phyloP scores from a whole-genome alignment of 2,797 vertebrate genomes.

The Margarornis squamiger region DNA sequence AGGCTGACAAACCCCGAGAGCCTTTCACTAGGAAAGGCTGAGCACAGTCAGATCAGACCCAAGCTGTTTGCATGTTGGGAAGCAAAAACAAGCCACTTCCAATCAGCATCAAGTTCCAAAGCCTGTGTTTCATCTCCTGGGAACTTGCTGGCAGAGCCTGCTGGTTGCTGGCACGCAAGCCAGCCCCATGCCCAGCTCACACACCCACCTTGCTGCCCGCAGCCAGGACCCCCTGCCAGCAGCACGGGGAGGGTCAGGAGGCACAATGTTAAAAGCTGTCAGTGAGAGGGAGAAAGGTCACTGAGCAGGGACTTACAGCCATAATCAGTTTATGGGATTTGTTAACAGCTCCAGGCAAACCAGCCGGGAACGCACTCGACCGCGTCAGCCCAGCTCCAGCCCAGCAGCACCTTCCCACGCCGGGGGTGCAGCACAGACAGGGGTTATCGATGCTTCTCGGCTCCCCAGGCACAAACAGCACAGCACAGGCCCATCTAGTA shows the following conservation, averaged over 20 bases:
- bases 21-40: neutral
- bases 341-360: neutral
- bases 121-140: neutral
- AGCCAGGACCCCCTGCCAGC: rapidly evolving
- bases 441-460: neutral
- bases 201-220: neutral
- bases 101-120: neutral
- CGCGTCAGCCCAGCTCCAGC: neutral
- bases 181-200: neutral
- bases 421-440: neutral
- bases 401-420: neutral
- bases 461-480: neutral
- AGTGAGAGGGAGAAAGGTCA: constrained; percentile 40
- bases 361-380: neutral
- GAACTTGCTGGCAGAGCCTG: neutral
- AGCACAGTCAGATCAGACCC: neutral
- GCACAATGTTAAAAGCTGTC: neutral
- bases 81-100: constrained; percentile 18
- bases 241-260: neutral
- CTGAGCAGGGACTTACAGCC: neutral
- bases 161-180: neutral
- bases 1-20: rapidly evolving
- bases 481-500: neutral
- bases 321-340: constrained; percentile 33
- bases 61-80: neutral